Percentiles rank a stretch among this genome's conserved stretches.
These are phyloP conservation scores for Rynchops niger DNA, from an alignment of 2,113 vertebrate species.

Conservation along the genomic window DNA sequence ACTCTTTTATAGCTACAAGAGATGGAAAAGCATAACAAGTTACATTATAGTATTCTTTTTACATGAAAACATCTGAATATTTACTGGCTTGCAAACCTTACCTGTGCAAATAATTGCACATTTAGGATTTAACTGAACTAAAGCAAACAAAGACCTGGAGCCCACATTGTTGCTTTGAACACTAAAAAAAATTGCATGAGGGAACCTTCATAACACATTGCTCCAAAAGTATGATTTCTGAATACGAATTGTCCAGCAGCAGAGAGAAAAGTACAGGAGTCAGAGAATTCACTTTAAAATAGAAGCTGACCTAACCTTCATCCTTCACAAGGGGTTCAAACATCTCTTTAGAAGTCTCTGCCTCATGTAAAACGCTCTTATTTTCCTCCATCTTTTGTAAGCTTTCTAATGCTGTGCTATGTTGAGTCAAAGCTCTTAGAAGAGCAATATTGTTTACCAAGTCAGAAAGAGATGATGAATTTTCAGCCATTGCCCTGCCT, in stretches of 20 bases:
- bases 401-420: conserved; percentile 73
- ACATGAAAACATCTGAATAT: background rate
- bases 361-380: background rate
- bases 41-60: background rate
- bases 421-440: conserved; percentile 67
- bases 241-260: background rate
- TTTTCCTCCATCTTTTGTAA: conserved; percentile 58
- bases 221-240: background rate
- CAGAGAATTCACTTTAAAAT: background rate
- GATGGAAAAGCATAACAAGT: conserved; percentile 49
- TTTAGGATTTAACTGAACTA: background rate
- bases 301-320: conserved; percentile 66
- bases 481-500: background rate
- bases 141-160: background rate
- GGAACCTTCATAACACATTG: background rate
- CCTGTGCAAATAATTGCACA: background rate
- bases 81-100: background rate
- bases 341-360: background rate
- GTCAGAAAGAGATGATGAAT: background rate
- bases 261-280: background rate
- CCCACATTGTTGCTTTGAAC: background rate
- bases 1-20: conserved; percentile 52
- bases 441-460: conserved; percentile 53
- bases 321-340: background rate
- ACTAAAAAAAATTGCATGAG: background rate